Conservation (phyloP, 2,888 invertebrate species). For the Tachina fera region DNA sequence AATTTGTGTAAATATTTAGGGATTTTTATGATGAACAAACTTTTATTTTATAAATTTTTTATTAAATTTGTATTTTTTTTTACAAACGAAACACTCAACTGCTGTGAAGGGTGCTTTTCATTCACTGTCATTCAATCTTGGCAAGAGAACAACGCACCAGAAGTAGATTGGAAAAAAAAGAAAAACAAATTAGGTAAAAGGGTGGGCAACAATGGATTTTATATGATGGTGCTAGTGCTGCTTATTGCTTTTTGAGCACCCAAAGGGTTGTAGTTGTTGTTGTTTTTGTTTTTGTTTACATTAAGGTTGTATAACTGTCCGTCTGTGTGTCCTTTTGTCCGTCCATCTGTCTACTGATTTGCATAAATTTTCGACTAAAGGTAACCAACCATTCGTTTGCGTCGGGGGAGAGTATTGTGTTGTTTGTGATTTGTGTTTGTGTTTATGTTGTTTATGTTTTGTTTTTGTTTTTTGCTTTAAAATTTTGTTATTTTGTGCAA, state of each 20-base stretch:
- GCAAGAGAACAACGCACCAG: constrained; percentile 27
- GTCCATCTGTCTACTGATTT: constrained; percentile 4
- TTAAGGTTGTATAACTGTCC: neutral
- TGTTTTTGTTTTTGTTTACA: neutral
- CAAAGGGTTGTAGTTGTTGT: constrained; percentile 36
- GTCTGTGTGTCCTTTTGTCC: neutral
- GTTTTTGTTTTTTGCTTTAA: neutral
- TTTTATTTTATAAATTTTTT: neutral
- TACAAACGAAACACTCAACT: neutral
- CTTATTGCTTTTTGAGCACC: constrained; percentile 33
- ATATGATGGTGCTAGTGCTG: constrained; percentile 18
- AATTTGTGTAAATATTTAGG: constrained; percentile 64
- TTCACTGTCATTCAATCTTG: constrained; percentile 5
- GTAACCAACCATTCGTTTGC: neutral
- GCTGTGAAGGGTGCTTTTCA: neutral
- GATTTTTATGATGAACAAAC: constrained; percentile 64
- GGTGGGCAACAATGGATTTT: constrained; percentile 12
- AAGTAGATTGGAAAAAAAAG: neutral
- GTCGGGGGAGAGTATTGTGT: neutral
- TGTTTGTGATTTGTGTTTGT: neutral
- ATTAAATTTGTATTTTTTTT: no score
- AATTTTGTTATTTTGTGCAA: neutral
- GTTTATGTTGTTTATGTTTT: neutral
- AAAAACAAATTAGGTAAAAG: neutral
- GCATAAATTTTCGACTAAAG: constrained; percentile 14